Base-by-base conservation (phyloP, 2,888 invertebrate species). In the Euclidia mi region DNA sequence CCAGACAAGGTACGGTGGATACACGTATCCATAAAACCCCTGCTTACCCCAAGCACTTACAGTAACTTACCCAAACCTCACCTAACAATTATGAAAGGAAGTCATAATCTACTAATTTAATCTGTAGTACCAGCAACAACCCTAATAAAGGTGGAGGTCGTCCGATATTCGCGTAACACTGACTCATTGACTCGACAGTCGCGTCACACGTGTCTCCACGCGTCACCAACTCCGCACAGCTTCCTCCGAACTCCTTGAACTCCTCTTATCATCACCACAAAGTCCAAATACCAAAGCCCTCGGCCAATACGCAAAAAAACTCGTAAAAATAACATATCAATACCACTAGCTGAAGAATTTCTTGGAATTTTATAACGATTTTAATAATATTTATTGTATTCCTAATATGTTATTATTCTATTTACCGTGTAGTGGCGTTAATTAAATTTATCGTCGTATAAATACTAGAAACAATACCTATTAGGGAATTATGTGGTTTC, bases 151-250 rank as follows among this genome's bases (percentile, higher is more conserved):
- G 20, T 57, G 56, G 53, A 65, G 56, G 65, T 18, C 65, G 61
- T 18, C 37, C 35, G 41, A 65, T 55, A 66, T 60, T 61, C 56
- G 14, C 52, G 65, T 59, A 40, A 65, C 51, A 73, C 56, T 71
- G 71, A 68, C 71, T 73, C 65, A 65, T 32, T 67, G 56, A 57
- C 66, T 65, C 69, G 56, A 45, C 52, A 18, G 48, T 48, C 37
- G 29, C 11, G 29, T 35, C 51, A 25, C 18, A 7, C 20, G 20
- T 25, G 4, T 25, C 20, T n/a, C n/a, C n/a, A 7, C 20, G 20
- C 20, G 20, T 25, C 20, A 25, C 20, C 20, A 25, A 32, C 40
- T 10, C 25, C 32, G 11, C 40, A 31, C 32, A 42, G 46, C 32
- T 51, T 56, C 62, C 53, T 65, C 28, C 38, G 38, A 49, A 11